Evolutionary conservation across 2,888 invertebrate species (phyloP).

Genomic region (Drosophila multiciliata): DNA sequence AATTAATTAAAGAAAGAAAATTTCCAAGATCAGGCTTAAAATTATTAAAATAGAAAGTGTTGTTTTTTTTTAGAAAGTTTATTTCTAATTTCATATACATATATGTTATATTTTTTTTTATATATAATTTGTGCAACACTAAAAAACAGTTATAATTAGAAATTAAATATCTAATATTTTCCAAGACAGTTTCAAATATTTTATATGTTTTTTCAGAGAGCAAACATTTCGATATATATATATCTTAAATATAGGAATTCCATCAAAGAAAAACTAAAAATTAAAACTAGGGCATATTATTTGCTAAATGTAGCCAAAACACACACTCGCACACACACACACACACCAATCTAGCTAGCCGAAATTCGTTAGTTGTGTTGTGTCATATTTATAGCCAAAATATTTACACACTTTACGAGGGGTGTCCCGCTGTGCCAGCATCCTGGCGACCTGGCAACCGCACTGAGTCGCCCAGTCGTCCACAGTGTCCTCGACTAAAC

Average conservation of each 20-base stretch:
- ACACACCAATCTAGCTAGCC: neutral
- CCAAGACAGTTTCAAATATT: neutral
- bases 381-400: slow-evolving; percentile 68
- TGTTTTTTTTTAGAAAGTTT: neutral
- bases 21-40: neutral
- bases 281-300: neutral
- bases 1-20: neutral
- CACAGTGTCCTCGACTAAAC: slow-evolving; percentile 39
- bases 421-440: slow-evolving; percentile 62
- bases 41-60: neutral
- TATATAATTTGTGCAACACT: neutral
- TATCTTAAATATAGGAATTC: neutral
- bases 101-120: neutral
- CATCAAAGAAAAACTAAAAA: neutral
- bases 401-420: slow-evolving; percentile 74
- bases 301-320: neutral
- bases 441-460: slow-evolving; percentile 56
- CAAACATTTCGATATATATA: neutral
- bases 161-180: neutral
- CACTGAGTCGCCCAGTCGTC: slow-evolving; percentile 23
- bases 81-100: neutral
- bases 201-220: neutral
- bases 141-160: neutral
- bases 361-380: slow-evolving; percentile 27
- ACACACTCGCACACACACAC: neutral